A percentile compares a stretch with the other conserved stretches of the same genome.
Conservation (phyloP, 1,140 invertebrate genomes). For the Cyrtorhinus lividipennis region DNA sequence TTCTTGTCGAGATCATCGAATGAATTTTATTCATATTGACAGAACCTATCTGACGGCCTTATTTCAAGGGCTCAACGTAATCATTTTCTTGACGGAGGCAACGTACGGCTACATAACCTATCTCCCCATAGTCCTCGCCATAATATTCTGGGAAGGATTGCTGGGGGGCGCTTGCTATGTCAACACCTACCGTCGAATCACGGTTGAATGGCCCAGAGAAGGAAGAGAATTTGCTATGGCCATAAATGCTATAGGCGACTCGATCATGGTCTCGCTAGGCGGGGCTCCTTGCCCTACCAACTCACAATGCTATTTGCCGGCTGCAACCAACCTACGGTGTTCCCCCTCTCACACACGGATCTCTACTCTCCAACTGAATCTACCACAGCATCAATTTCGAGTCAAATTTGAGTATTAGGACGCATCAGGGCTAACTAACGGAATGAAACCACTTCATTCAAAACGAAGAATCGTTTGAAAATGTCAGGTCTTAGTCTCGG, state of each 20-base stretch:
- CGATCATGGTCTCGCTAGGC: slow-evolving; percentile 61
- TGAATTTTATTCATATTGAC: slow-evolving; percentile 53
- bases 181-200: slow-evolving; percentile 68
- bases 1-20: slow-evolving; percentile 74
- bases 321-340: slow-evolving; percentile 28
- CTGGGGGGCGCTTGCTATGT: slow-evolving; percentile 72
- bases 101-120: slow-evolving; percentile 53
- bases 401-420: too few species aligned
- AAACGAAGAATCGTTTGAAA: too few species aligned
- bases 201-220: slow-evolving; percentile 47
- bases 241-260: slow-evolving; percentile 56
- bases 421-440: too few species aligned
- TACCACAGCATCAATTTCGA: too few species aligned
- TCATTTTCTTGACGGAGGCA: slow-evolving; percentile 49
- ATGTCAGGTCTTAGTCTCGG: too few species aligned
- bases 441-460: too few species aligned
- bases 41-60: slow-evolving; percentile 61
- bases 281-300: slow-evolving; percentile 55
- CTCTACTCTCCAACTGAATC: too few species aligned
- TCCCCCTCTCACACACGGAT: background rate
- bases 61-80: slow-evolving; percentile 56
- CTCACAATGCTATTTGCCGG: slow-evolving; percentile 55
- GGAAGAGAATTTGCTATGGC: slow-evolving; percentile 48
- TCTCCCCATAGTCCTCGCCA: slow-evolving; percentile 54
- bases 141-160: slow-evolving; percentile 70